phyloP scores from a whole-genome alignment of 1,140 invertebrate genomes.

The Camponotus pennsylvanicus region DNA sequence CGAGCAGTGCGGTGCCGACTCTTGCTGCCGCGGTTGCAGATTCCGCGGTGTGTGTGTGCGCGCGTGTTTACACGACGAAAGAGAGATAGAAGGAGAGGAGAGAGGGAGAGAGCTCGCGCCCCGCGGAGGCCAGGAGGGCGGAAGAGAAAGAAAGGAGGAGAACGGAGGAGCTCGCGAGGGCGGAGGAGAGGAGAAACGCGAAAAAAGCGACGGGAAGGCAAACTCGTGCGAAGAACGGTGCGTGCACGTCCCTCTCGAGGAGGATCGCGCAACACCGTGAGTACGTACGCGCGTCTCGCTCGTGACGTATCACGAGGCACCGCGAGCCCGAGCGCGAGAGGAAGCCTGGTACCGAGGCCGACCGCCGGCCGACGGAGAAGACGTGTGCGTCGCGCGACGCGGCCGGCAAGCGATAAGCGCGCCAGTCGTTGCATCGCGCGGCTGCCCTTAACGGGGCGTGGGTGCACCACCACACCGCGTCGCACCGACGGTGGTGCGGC shows the following conservation, averaged over 20 bases:
- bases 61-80: conserved; percentile 71
- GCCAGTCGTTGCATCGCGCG: conserved; percentile 37
- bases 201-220: not conserved
- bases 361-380: not conserved
- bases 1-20: conserved; percentile 75
- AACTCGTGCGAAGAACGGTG: conserved; percentile 20
- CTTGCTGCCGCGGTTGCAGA: conserved; percentile 71
- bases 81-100: conserved; percentile 26
- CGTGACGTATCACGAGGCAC: conserved; percentile 37
- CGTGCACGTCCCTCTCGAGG: conserved; percentile 29
- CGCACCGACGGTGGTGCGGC: not conserved
- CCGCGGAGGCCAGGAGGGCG: conserved; percentile 27
- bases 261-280: conserved; percentile 34
- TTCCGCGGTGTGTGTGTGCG: conserved; percentile 62
- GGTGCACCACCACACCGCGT: conserved; percentile 44
- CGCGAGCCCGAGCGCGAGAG: conserved; percentile 50
- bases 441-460: conserved; percentile 67
- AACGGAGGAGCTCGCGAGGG: conserved; percentile 10
- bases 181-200: not conserved
- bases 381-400: not conserved
- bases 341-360: conserved; percentile 9
- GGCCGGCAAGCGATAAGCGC: conserved; percentile 59
- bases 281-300: conserved; percentile 7
- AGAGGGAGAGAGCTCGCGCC: conserved; percentile 30
- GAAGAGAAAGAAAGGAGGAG: conserved; percentile 11